Conservation (phyloP, 2,797 vertebrate genomes). For the Girardinus metallicus region DNA sequence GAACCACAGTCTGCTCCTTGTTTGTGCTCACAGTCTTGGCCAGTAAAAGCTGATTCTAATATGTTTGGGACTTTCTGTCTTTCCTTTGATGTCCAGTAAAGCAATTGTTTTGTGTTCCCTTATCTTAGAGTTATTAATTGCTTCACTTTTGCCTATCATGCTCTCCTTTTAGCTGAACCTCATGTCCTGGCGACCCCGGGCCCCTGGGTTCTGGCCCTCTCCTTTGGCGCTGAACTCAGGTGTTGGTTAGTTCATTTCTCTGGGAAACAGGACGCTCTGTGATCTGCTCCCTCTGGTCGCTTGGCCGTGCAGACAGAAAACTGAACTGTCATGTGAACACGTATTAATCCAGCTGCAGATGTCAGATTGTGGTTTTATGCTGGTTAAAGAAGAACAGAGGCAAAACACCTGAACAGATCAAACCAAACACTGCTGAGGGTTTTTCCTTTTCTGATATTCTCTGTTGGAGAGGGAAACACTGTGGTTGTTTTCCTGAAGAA, state of each 20-base stretch:
- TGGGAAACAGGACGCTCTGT: background rate
- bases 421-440: background rate
- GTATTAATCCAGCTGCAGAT: background rate
- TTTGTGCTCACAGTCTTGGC: no score
- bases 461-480: background rate
- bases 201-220: background rate
- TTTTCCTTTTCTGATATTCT: background rate
- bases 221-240: background rate
- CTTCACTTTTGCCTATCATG: background rate
- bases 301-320: background rate
- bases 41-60: no score
- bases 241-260: background rate
- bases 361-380: background rate
- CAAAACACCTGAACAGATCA: background rate
- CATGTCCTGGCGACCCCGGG: background rate
- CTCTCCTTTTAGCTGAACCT: background rate
- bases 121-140: background rate
- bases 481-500: background rate
- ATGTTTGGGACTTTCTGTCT: background rate
- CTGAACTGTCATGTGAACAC: background rate
- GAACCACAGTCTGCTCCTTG: no score
- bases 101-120: background rate
- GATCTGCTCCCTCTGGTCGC: background rate
- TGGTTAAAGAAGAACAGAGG: background rate
- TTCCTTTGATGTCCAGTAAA: background rate